Percentiles rank a stretch among this genome's conserved stretches.
Evolutionary conservation across 1,140 invertebrate species (phyloP).

Genomic region (Drosophila parvula): DNA sequence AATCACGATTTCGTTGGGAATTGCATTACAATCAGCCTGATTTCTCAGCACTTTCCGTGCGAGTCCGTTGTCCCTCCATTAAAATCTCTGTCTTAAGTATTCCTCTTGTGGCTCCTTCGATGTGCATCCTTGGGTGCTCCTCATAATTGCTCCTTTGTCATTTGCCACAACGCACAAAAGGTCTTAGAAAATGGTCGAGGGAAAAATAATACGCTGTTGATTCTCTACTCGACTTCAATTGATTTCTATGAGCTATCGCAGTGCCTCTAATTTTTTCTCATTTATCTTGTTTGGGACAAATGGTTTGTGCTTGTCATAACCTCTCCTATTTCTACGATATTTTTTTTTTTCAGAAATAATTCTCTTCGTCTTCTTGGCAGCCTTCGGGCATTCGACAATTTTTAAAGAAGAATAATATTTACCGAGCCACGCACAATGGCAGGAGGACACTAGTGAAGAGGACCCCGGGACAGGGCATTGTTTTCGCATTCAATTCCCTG

Average conservation of each 20-base stretch:
- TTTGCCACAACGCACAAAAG: constrained; percentile 65
- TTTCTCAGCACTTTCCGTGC: constrained; percentile 57
- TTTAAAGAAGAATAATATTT: constrained; percentile 79
- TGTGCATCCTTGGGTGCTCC: constrained; percentile 36
- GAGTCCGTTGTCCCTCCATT: constrained; percentile 19
- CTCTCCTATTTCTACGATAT: constrained; percentile 61
- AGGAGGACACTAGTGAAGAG: constrained; percentile 42
- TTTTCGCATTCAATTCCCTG: constrained; percentile 63
- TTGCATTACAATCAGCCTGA: constrained; percentile 63
- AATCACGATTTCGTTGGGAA: constrained; percentile 63
- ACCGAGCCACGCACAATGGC: constrained; percentile 76
- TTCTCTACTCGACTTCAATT: constrained; percentile 82
- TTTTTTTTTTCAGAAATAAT: constrained; percentile 22
- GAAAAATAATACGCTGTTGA: constrained; percentile 75
- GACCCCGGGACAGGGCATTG: constrained; percentile 48
- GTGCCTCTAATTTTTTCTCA: constrained; percentile 52
- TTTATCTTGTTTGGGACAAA: constrained; percentile 78
- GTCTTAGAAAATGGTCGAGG: constrained; percentile 24
- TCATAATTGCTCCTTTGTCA: constrained; percentile 79
- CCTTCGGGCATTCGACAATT: constrained; percentile 49
- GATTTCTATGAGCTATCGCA: constrained; percentile 66
- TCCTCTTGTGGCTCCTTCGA: constrained; percentile 18
- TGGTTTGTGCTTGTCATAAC: constrained; percentile 78
- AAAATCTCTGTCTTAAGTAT: constrained; percentile 7
- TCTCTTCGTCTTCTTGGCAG: constrained; percentile 32